These are phyloP conservation scores for Clarias pachynema DNA, from an alignment of 2,797 vertebrate genomes.

Conservation along the genomic window DNA sequence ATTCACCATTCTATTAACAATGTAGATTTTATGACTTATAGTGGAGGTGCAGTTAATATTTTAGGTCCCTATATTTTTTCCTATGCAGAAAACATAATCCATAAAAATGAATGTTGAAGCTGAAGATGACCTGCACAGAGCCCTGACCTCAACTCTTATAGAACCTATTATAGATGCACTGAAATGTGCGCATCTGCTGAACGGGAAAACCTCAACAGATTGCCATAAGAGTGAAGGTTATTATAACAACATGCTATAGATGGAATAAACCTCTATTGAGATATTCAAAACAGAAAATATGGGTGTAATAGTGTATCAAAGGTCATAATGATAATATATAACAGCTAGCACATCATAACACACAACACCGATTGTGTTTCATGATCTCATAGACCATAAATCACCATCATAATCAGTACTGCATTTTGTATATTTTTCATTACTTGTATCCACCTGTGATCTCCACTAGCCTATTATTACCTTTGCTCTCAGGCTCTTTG, in stretches of 20 bases:
- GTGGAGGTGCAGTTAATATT: background rate
- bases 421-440: background rate
- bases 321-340: background rate
- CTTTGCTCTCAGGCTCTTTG: background rate
- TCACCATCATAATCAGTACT: background rate
- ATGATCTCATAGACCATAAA: background rate
- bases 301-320: background rate
- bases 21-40: background rate
- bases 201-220: background rate
- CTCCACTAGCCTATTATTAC: background rate
- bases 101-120: too few relatives aligned
- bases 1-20: background rate
- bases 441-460: background rate
- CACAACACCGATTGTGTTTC: background rate
- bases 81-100: too few relatives aligned
- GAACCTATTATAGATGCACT: background rate
- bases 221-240: background rate
- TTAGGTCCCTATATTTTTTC: background rate
- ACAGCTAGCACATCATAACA: background rate
- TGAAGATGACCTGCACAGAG: too few relatives aligned
- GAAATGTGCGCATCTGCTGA: background rate
- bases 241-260: background rate
- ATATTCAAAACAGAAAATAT: background rate
- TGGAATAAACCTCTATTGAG: background rate
- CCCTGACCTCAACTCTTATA: too few relatives aligned